A percentile compares a stretch with the other conserved stretches of the same genome.
Conservation (phyloP, 1,140 invertebrate genomes). For the Leptopilina boulardi region DNA sequence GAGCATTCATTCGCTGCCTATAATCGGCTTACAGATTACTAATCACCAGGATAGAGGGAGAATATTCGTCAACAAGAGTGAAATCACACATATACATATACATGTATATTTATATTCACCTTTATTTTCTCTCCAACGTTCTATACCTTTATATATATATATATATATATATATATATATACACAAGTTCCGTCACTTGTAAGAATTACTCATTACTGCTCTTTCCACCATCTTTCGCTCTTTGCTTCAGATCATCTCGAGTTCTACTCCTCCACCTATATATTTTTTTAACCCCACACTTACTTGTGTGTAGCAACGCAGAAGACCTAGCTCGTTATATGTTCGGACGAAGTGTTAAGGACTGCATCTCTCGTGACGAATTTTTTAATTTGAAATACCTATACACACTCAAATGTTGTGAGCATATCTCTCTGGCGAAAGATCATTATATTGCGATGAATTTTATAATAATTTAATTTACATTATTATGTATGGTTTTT, state of each 20-base stretch:
- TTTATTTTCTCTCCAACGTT: not conserved
- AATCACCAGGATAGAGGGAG: conserved; percentile 57
- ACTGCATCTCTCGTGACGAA: too few relatives aligned
- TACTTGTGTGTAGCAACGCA: not conserved
- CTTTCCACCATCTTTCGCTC: not conserved
- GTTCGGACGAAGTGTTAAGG: too few relatives aligned
- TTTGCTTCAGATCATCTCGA: not conserved
- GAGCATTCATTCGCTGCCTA: conserved; percentile 53
- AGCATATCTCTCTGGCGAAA: too few relatives aligned
- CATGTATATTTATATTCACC: too few relatives aligned
- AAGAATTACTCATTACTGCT: conserved; percentile 23
- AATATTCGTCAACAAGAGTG: conserved; percentile 26
- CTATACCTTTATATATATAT: not conserved
- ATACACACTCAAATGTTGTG: too few relatives aligned
- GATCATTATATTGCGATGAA: too few relatives aligned
- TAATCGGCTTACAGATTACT: conserved; percentile 60
- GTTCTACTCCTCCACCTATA: not conserved
- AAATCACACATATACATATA: not conserved
- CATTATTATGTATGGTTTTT: too few relatives aligned
- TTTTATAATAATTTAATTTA: too few relatives aligned
- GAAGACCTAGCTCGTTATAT: too few relatives aligned
- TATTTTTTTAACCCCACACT: too few relatives aligned
- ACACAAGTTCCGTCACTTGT: not conserved
- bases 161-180: too few relatives aligned
- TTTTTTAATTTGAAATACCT: too few relatives aligned